Conservation (phyloP, 2,113 vertebrate species). For the Rhadina sibilatrix region DNA sequence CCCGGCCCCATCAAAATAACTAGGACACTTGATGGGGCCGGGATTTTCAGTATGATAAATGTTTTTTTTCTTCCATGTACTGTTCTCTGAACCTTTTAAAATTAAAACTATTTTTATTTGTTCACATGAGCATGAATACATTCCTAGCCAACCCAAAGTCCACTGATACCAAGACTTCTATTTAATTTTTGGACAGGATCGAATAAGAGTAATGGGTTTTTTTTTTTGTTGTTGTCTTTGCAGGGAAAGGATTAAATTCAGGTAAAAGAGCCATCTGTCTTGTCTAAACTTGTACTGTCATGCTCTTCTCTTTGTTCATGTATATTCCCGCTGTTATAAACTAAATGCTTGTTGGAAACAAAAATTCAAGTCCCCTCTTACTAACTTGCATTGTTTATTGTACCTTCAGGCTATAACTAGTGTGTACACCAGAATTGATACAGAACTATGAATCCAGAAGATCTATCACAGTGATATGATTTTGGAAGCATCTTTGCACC, state of each 20-base stretch:
- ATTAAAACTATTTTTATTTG: background rate
- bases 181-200: background rate
- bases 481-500: background rate
- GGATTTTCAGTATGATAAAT: background rate
- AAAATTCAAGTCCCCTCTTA: background rate
- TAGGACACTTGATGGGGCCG: background rate
- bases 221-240: background rate
- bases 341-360: background rate
- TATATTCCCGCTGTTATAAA: background rate
- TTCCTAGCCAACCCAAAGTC: background rate
- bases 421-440: background rate
- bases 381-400: conserved; percentile 23
- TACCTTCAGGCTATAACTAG: background rate
- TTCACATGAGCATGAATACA: rapidly evolving
- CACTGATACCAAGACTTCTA: background rate
- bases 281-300: background rate
- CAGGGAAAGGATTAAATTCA: background rate
- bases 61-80: background rate
- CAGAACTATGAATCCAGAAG: background rate
- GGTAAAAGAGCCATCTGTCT: background rate
- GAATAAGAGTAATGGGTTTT: background rate
- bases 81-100: background rate
- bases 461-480: background rate
- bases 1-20: too few relatives aligned
- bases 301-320: background rate